Evolutionary conservation across 1,140 invertebrate species (phyloP).

Genomic region (Microvelia longipes): DNA sequence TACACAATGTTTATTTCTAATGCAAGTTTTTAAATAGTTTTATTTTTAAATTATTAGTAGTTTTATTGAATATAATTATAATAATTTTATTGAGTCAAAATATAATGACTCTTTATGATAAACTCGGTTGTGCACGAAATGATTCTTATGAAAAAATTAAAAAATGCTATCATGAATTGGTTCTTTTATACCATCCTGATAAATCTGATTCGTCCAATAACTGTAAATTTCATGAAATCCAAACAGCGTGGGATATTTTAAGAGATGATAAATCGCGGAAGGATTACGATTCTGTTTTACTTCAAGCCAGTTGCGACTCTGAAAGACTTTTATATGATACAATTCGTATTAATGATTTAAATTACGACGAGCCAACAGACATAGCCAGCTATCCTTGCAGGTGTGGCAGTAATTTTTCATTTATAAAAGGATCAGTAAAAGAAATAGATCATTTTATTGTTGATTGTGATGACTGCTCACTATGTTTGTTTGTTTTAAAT

Average conservation of each 20-base stretch:
- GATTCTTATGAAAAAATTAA: conserved; percentile 43
- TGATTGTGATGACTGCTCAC: conserved; percentile 48
- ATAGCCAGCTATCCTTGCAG: conserved; percentile 40
- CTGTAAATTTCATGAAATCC: conserved; percentile 36
- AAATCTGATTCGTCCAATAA: conserved; percentile 30
- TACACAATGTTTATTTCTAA: too few species aligned
- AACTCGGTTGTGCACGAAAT: conserved; percentile 37
- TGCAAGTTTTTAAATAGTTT: too few species aligned
- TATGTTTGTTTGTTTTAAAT: conserved; percentile 20
- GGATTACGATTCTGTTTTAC: conserved; percentile 39
- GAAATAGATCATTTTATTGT: conserved; percentile 33
- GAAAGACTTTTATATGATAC: conserved; percentile 39
- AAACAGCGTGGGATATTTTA: conserved; percentile 45
- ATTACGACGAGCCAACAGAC: conserved; percentile 28
- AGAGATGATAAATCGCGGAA: conserved; percentile 35
- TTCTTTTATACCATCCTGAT: conserved; percentile 45
- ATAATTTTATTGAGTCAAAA: too few species aligned
- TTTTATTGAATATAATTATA: too few species aligned
- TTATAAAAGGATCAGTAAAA: conserved; percentile 32
- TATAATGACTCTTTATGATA: conserved; percentile 34
- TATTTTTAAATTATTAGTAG: too few species aligned
- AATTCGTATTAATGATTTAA: conserved; percentile 35
- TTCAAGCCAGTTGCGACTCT: conserved; percentile 35
- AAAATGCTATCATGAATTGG: conserved; percentile 41
- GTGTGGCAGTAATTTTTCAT: conserved; percentile 44